Percentiles rank a stretch among this genome's conserved stretches.
These are phyloP conservation scores for Passerculus sandwichensis DNA, from an alignment of 2,797 vertebrate species.

Conservation along the genomic window DNA sequence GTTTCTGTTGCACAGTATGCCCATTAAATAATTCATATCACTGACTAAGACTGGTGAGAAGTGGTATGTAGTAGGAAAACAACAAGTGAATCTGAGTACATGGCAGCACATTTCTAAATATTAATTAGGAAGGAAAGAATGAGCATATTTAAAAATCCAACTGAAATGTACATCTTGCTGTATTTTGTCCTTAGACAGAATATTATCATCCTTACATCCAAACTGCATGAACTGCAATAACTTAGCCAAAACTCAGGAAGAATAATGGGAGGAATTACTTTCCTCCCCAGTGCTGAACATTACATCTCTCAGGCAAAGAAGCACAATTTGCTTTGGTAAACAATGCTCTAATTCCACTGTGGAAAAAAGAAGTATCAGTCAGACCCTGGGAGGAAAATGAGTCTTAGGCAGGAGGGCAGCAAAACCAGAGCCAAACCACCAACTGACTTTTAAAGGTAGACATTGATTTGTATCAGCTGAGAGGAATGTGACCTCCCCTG, in stretches of 20 bases:
- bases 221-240: neutral
- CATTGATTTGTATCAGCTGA: neutral
- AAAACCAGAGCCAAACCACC: neutral
- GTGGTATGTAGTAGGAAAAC: neutral
- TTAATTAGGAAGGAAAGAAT: neutral
- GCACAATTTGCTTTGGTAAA: neutral
- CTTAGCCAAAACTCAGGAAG: neutral
- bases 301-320: neutral
- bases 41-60: neutral
- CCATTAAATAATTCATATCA: slow-evolving; percentile 15
- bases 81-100: neutral
- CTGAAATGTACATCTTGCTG: neutral
- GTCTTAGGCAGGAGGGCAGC: neutral
- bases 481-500: neutral
- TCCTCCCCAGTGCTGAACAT: neutral
- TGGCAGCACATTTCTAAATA: neutral
- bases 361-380: neutral
- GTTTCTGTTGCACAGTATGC: neutral
- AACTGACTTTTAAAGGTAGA: neutral
- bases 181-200: neutral
- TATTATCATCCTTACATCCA: neutral
- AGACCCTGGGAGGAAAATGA: neutral
- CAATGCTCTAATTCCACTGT: neutral
- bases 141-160: neutral
- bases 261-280: neutral